These are phyloP conservation scores for Erethizon dorsatum DNA, from an alignment of 2,797 vertebrate genomes.

Conservation along the genomic window DNA sequence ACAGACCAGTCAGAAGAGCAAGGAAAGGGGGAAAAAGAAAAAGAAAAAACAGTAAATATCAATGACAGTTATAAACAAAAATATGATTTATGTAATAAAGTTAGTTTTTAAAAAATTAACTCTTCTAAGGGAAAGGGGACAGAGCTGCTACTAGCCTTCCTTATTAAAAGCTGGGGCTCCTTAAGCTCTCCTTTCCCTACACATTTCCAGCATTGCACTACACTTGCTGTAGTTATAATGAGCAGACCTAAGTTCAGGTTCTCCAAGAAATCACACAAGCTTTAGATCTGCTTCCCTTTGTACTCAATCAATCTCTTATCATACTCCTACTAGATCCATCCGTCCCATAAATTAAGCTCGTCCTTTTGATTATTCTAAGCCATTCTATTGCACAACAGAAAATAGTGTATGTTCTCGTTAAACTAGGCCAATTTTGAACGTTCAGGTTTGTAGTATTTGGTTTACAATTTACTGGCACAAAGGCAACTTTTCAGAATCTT, in stretches of 20 bases:
- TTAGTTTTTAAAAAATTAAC: conserved; percentile 72
- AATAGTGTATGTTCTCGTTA: conserved; percentile 84
- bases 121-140: conserved; percentile 79
- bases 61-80: conserved; percentile 7
- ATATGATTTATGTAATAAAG: conserved; percentile 74
- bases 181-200: conserved; percentile 63
- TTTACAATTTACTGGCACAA: conserved; percentile 86
- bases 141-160: conserved; percentile 82
- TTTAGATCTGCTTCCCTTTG: conserved; percentile 83
- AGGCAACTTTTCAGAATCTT: conserved; percentile 86
- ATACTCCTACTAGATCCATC: conserved; percentile 86
- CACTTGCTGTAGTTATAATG: conserved; percentile 78
- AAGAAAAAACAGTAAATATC: conserved; percentile 88
- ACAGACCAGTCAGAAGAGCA: conserved; percentile 86
- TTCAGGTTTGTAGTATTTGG: conserved; percentile 78
- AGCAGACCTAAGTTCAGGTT: conserved; percentile 87
- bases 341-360: conserved; percentile 84
- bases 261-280: conserved; percentile 88
- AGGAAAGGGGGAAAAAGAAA: conserved; percentile 78
- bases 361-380: conserved; percentile 67
- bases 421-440: conserved; percentile 81
- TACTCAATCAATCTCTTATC: conserved; percentile 85
- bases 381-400: conserved; percentile 83
- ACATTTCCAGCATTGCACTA: conserved; percentile 79
- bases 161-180: conserved; percentile 78